Conservation (phyloP, 2,888 invertebrate species). For the Choristoneura rosaceana region DNA sequence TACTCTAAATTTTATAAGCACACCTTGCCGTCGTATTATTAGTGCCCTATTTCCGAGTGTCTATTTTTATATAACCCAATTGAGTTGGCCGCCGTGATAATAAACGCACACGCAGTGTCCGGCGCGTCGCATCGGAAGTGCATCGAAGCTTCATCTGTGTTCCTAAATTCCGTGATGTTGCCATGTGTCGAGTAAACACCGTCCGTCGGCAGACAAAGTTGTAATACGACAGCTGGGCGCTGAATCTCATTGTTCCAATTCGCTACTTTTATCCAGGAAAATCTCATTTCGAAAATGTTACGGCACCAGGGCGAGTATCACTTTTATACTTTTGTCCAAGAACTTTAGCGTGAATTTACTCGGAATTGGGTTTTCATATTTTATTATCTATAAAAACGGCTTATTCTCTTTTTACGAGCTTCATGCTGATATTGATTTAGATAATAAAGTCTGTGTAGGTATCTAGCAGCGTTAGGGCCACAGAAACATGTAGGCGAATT, state of each 20-base stretch:
- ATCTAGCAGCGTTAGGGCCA: slow-evolving; percentile 8
- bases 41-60: slow-evolving; percentile 29
- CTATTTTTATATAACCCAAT: slow-evolving; percentile 40
- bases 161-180: slow-evolving; percentile 51
- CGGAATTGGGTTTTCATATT: slow-evolving; percentile 49
- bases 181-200: slow-evolving; percentile 58
- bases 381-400: slow-evolving; percentile 38
- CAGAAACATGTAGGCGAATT: slow-evolving; percentile 10
- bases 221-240: slow-evolving; percentile 64
- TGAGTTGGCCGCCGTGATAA: slow-evolving; percentile 53
- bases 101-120: slow-evolving; percentile 42
- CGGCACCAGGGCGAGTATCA: slow-evolving; percentile 61
- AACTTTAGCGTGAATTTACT: slow-evolving; percentile 48
- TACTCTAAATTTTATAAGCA: not conserved
- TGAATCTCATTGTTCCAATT: slow-evolving; percentile 68
- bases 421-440: slow-evolving; percentile 32
- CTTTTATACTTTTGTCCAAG: slow-evolving; percentile 50
- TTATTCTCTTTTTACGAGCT: slow-evolving; percentile 32
- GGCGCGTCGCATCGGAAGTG: slow-evolving; percentile 29
- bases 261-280: slow-evolving; percentile 60
- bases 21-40: slow-evolving; percentile 8
- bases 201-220: slow-evolving; percentile 54
- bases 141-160: slow-evolving; percentile 35
- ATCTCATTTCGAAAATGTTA: slow-evolving; percentile 60
- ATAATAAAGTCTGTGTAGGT: slow-evolving; percentile 5